These are phyloP conservation scores for Danaus chrysippus DNA, from an alignment of 2,888 invertebrate genomes.

Conservation along the genomic window DNA sequence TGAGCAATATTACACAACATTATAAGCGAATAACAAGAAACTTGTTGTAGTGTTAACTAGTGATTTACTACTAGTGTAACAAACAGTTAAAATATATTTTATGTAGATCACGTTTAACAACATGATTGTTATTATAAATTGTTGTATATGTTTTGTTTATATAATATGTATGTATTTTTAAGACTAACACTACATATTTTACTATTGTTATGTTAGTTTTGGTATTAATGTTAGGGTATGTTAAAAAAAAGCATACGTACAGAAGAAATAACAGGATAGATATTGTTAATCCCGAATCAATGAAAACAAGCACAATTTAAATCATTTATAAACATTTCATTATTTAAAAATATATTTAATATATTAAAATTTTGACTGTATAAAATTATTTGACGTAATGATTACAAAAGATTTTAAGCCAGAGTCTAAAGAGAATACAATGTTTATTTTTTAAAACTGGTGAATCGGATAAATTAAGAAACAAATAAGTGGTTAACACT, in stretches of 20 bases:
- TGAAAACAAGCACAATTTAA: constrained; percentile 4
- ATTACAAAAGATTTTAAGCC: neutral
- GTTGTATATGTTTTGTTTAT: too few species aligned
- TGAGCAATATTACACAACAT: too few species aligned
- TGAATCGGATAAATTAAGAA: neutral
- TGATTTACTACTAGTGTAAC: too few species aligned
- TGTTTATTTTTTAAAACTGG: neutral
- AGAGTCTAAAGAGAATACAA: constrained; percentile 1
- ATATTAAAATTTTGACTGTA: neutral
- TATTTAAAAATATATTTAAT: neutral
- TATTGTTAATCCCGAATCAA: neutral
- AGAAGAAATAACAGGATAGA: neutral
- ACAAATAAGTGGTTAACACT: too few species aligned
- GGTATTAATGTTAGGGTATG: neutral
- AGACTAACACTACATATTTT: too few species aligned
- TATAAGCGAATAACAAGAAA: too few species aligned
- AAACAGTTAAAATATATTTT: too few species aligned
- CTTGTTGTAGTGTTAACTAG: too few species aligned
- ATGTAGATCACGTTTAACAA: too few species aligned
- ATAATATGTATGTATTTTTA: too few species aligned
- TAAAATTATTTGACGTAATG: neutral
- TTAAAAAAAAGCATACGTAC: neutral
- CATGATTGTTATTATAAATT: too few species aligned
- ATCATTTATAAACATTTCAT: neutral
- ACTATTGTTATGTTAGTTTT: too few species aligned